Percentiles rank a stretch among this genome's conserved stretches.
phyloP scores from a whole-genome alignment of 2,797 vertebrate genomes.

The Pogonophryne albipinna region DNA sequence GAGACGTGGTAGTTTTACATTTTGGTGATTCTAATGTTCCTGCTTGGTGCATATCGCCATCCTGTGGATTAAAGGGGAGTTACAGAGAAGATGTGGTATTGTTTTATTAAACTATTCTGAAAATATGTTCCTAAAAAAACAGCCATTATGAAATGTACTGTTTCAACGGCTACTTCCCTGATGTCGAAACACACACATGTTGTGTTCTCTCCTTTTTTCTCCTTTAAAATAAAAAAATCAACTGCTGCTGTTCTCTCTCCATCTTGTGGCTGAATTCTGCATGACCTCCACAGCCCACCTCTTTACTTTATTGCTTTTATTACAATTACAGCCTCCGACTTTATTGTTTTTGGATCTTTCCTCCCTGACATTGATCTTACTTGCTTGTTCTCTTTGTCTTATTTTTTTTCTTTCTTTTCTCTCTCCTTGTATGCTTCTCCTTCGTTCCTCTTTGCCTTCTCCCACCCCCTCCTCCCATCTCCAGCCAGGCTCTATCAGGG shows the following conservation, averaged over 20 bases:
- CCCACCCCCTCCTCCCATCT: constrained; percentile 84
- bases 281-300: constrained; percentile 48
- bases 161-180: not conserved
- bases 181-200: constrained; percentile 4
- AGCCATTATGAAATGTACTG: constrained; percentile 7
- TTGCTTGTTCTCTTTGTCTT: constrained; percentile 83
- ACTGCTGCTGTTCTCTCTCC: constrained; percentile 56
- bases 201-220: constrained; percentile 7
- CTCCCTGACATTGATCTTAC: constrained; percentile 64
- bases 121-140: not conserved
- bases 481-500: constrained; percentile 99
- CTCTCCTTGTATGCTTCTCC: constrained; percentile 73
- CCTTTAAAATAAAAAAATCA: not conserved
- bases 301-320: constrained; percentile 34
- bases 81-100: not conserved
- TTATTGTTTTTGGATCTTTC: constrained; percentile 60
- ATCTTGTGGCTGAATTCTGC: constrained; percentile 58
- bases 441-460: constrained; percentile 82
- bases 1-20: not conserved
- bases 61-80: constrained; percentile 61
- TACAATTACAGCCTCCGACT: constrained; percentile 26
- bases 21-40: not conserved
- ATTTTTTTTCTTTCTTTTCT: constrained; percentile 82
- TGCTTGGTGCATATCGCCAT: constrained; percentile 47
- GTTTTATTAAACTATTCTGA: not conserved